Conservation (phyloP, 2,797 vertebrate genomes). For the Sternarchorhynchus goeldii region DNA sequence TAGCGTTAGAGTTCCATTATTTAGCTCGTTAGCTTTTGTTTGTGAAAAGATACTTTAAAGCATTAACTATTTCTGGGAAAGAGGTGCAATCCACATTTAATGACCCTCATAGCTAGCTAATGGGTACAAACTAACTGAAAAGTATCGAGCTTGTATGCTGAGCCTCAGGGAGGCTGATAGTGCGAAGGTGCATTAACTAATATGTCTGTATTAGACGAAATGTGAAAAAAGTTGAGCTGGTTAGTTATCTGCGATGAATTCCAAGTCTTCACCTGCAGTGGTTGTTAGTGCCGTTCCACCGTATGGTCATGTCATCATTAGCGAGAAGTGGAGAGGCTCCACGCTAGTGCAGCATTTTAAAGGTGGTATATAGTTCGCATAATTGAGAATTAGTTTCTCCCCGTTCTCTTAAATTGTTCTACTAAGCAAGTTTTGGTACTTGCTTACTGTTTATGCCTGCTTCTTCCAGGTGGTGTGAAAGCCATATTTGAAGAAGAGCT, state of each 20-base stretch:
- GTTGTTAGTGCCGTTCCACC: slow-evolving; percentile 63
- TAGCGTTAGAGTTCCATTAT: no score
- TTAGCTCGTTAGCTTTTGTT: no score
- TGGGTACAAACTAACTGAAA: no score
- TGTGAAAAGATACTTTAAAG: not conserved
- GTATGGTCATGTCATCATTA: slow-evolving; percentile 66
- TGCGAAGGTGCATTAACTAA: no score
- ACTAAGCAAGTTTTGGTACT: not conserved
- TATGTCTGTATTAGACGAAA: no score
- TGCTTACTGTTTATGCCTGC: not conserved
- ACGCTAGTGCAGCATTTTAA: slow-evolving; percentile 64
- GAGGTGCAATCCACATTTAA: no score
- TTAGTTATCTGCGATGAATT: slow-evolving; percentile 56
- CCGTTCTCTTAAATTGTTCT: not conserved
- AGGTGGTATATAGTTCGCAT: slow-evolving; percentile 53
- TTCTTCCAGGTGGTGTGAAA: slow-evolving; percentile 74
- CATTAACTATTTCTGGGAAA: not conserved
- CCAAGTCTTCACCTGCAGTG: slow-evolving; percentile 39
- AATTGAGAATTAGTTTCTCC: not conserved
- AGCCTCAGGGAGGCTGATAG: no score
- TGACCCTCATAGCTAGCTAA: no score
- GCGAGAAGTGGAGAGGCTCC: slow-evolving; percentile 71
- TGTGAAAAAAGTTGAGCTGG: not conserved
- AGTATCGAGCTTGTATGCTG: no score
- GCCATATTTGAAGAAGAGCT: slow-evolving; percentile 82